Conservation (phyloP, 2,888 invertebrate genomes). For the Beris morrisii region DNA sequence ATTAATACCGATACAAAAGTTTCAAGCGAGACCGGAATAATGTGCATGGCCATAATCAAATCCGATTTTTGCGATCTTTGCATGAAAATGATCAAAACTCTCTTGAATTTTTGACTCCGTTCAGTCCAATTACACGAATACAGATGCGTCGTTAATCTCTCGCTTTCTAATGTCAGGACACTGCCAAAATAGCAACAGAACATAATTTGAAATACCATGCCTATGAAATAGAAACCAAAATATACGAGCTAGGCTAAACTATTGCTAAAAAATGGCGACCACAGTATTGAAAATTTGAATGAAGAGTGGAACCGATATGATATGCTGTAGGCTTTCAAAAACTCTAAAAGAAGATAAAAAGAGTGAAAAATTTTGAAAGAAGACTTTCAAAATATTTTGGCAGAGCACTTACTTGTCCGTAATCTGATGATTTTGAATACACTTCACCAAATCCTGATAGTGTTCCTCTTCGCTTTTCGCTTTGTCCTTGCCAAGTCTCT, state of each 20-base stretch:
- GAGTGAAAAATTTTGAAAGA: background rate
- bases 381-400: too few species aligned
- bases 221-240: conserved; percentile 47
- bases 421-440: conserved; percentile 47
- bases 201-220: conserved; percentile 60
- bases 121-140: conserved; percentile 62
- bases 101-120: conserved; percentile 56
- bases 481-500: conserved; percentile 43
- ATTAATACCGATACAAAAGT: conserved; percentile 58
- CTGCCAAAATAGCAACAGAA: conserved; percentile 62
- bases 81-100: conserved; percentile 46
- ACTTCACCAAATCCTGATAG: conserved; percentile 43
- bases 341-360: conserved; percentile 52
- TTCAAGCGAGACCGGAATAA: conserved; percentile 59
- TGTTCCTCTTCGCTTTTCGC: conserved; percentile 24
- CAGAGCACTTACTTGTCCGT: conserved; percentile 42
- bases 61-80: conserved; percentile 59
- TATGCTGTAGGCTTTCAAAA: conserved; percentile 57
- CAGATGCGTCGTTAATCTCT: conserved; percentile 57
- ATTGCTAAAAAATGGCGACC: conserved; percentile 52
- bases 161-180: conserved; percentile 58
- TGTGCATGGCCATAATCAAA: conserved; percentile 60
- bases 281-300: conserved; percentile 60
- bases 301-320: conserved; percentile 59
- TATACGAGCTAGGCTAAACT: background rate